phyloP scores from a whole-genome alignment of 2,888 invertebrate genomes.

The Clistopyga incitator region DNA sequence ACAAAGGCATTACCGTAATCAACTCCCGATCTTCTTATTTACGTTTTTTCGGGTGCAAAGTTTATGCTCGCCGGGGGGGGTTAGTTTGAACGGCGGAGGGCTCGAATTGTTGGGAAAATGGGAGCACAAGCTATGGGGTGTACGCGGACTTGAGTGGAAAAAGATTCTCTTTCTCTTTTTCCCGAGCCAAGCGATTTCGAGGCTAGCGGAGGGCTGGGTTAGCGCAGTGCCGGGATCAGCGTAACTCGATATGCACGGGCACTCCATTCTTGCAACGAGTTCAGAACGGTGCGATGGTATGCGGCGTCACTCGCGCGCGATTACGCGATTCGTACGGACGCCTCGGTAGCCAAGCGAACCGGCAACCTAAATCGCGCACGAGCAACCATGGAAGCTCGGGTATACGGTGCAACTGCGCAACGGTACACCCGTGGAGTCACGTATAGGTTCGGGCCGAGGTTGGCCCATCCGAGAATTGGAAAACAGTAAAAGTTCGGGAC shows the following conservation, averaged over 20 bases:
- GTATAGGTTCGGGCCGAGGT: slow-evolving; percentile 29
- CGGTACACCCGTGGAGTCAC: not conserved
- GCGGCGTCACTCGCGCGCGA: slow-evolving; percentile 28
- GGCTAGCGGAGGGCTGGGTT: slow-evolving; percentile 8
- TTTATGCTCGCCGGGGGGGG: slow-evolving; percentile 27
- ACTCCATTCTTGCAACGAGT: slow-evolving; percentile 62
- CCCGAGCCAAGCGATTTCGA: slow-evolving; percentile 25
- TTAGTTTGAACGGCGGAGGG: not conserved
- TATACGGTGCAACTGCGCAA: slow-evolving; percentile 2
- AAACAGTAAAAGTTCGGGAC: slow-evolving; percentile 75
- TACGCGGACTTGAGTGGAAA: slow-evolving; percentile 2
- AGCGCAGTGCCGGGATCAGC: slow-evolving; percentile 56
- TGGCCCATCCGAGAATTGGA: slow-evolving; percentile 71
- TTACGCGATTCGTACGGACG: slow-evolving; percentile 46
- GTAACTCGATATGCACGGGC: slow-evolving; percentile 67
- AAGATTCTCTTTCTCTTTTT: slow-evolving; percentile 30
- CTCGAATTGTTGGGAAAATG: not conserved
- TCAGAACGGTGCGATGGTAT: slow-evolving; percentile 43
- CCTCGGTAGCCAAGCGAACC: slow-evolving; percentile 34
- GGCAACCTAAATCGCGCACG: slow-evolving; percentile 22
- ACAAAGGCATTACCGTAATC: slow-evolving; percentile 54
- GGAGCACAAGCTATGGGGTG: slow-evolving; percentile 5
- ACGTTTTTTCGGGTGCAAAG: slow-evolving; percentile 17
- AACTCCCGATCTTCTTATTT: slow-evolving; percentile 52
- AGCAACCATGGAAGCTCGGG: slow-evolving; percentile 31